A percentile compares a stretch with the other conserved stretches of the same genome.
Evolutionary conservation across 30 jellyfish, hydroid and myxozoan genomes (phyloP).

Genomic region (Aurelia sp.): DNA sequence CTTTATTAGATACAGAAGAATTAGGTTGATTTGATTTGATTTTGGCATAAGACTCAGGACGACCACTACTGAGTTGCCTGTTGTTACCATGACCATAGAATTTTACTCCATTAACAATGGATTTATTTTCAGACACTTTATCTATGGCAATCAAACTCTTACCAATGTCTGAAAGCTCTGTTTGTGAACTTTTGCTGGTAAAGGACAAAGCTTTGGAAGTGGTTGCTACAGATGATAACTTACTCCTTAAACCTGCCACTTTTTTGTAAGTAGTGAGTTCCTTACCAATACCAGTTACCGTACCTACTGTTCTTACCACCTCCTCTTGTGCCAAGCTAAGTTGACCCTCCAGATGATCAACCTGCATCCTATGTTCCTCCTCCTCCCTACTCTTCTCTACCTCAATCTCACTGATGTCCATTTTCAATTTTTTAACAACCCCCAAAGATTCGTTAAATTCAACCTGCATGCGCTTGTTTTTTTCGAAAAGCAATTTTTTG

Average conservation of each 20-base stretch:
- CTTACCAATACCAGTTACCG: background rate
- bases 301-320: background rate
- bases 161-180: background rate
- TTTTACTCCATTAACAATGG: background rate
- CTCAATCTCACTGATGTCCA: slow-evolving; percentile 16
- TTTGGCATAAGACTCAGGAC: background rate
- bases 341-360: background rate
- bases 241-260: slow-evolving; percentile 19
- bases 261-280: slow-evolving; percentile 2
- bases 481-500: background rate
- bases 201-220: background rate
- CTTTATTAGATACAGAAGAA: background rate
- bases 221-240: background rate
- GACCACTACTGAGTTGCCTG: background rate
- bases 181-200: background rate
- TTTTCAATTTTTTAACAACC: slow-evolving; percentile 13
- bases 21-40: background rate
- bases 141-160: background rate
- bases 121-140: background rate
- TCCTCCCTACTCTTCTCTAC: background rate
- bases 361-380: slow-evolving; percentile 15
- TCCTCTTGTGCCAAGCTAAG: slow-evolving; percentile 4
- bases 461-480: background rate
- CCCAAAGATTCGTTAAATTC: background rate
- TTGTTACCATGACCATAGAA: slow-evolving; percentile 19